Percentiles rank a stretch among this genome's conserved stretches.
phyloP scores from a whole-genome alignment of 2,888 invertebrate genomes.

The Epistrophe grossulariae region DNA sequence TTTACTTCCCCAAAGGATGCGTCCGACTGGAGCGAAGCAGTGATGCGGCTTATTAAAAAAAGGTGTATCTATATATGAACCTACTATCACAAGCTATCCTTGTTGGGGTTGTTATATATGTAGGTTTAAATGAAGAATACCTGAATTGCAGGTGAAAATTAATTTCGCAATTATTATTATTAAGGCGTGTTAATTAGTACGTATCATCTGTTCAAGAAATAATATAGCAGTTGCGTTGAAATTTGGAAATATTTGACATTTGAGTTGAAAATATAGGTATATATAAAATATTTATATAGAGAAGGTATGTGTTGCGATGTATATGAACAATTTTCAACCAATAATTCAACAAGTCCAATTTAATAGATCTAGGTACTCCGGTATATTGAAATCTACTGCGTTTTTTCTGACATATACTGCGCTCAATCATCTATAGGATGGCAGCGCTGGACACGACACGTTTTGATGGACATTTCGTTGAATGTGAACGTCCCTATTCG shows the following conservation, averaged over 20 bases:
- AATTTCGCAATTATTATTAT: constrained; percentile 61
- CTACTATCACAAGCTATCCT: constrained; percentile 11
- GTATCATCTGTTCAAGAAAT: constrained; percentile 56
- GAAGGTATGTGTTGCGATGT: no score
- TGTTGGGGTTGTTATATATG: constrained; percentile 9
- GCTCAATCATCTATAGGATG: no score
- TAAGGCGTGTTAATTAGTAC: constrained; percentile 70
- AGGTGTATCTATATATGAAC: constrained; percentile 17
- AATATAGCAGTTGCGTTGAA: constrained; percentile 11
- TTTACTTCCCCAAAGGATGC: constrained; percentile 54
- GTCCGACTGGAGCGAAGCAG: background rate
- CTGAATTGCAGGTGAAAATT: constrained; percentile 59
- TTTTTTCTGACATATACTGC: no score
- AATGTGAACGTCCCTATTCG: no score
- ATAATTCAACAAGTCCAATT: no score
- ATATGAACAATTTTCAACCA: no score
- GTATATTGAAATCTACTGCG: no score
- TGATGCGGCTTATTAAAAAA: constrained; percentile 33
- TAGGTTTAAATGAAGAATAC: constrained; percentile 23
- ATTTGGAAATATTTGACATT: background rate
- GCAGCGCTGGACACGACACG: no score
- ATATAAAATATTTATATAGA: no score
- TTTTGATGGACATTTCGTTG: no score
- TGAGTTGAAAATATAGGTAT: background rate
- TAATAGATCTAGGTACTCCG: no score